phyloP scores from a whole-genome alignment of 2,113 vertebrate species.

The Lampris incognitus region DNA sequence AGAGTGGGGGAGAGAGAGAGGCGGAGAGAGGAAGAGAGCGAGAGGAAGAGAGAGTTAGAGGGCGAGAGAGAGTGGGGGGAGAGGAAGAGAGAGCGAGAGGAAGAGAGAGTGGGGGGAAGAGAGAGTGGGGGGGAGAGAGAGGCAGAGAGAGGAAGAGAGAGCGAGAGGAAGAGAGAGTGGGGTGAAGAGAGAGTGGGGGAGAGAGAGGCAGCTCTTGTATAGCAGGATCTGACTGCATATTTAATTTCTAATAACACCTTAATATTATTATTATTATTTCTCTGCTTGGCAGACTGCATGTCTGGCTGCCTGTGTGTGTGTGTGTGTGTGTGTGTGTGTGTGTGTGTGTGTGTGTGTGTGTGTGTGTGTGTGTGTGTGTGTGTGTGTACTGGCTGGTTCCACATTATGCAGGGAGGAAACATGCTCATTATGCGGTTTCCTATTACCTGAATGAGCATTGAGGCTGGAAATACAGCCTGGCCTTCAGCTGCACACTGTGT shows the following conservation, averaged over 20 bases:
- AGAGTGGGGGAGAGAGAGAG: too few species aligned
- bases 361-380: background rate
- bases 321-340: slow-evolving; percentile 4
- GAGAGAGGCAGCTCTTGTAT: slow-evolving; percentile 62
- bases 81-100: too few species aligned
- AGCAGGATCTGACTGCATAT: slow-evolving; percentile 73
- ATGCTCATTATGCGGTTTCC: slow-evolving; percentile 73
- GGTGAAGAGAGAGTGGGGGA: slow-evolving; percentile 56
- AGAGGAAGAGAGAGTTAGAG: too few species aligned
- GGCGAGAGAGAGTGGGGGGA: too few species aligned
- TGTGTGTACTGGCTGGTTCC: slow-evolving; percentile 21
- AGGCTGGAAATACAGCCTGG: slow-evolving; percentile 56
- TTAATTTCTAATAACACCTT: slow-evolving; percentile 80
- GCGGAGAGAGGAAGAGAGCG: too few species aligned
- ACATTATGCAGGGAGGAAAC: slow-evolving; percentile 62
- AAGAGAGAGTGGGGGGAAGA: too few species aligned
- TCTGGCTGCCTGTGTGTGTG: slow-evolving; percentile 50
- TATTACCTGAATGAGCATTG: slow-evolving; percentile 74
- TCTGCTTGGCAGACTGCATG: slow-evolving; percentile 36
- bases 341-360: too few species aligned
- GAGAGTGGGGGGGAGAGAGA: too few species aligned
- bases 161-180: too few species aligned
- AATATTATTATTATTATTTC: slow-evolving; percentile 16
- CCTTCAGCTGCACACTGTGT: slow-evolving; percentile 15
- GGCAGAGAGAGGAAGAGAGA: too few species aligned